Percentiles rank a stretch among this genome's conserved stretches.
Evolutionary conservation across 1,140 invertebrate species (phyloP).

Genomic region (Armadillidium nasatum): DNA sequence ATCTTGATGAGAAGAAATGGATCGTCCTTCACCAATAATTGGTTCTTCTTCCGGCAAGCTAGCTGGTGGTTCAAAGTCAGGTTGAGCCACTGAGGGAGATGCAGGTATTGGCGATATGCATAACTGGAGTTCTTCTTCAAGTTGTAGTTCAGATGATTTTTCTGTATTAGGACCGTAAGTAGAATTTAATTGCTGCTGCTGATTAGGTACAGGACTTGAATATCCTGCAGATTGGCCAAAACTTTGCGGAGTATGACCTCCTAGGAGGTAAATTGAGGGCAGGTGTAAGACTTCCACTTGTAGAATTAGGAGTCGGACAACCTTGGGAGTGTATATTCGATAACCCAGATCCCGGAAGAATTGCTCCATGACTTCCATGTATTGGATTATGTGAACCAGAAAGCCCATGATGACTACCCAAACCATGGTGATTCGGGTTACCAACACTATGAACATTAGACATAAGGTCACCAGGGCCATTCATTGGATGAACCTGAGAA

Average conservation of each 20-base stretch:
- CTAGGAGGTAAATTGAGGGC: conserved; percentile 50
- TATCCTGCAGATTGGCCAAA: conserved; percentile 59
- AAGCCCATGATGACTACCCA: conserved; percentile 12
- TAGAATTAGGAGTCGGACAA: conserved; percentile 40
- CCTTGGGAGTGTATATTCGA: conserved; percentile 26
- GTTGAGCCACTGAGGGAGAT: conserved; percentile 56
- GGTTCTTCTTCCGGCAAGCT: conserved; percentile 55
- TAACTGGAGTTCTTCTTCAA: conserved; percentile 41
- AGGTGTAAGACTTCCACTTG: conserved; percentile 44
- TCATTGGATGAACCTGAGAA: conserved; percentile 17
- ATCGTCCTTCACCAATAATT: conserved; percentile 19
- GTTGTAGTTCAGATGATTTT: conserved; percentile 56
- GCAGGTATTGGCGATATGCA: conserved; percentile 37
- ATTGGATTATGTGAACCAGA: conserved; percentile 13
- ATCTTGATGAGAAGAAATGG: background rate
- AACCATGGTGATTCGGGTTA: conserved; percentile 3
- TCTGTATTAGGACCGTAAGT: conserved; percentile 52
- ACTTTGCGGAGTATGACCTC: conserved; percentile 53
- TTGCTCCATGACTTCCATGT: conserved; percentile 17
- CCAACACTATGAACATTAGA: background rate
- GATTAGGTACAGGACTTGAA: conserved; percentile 33
- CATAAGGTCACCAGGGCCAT: conserved; percentile 2
- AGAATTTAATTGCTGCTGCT: conserved; percentile 17
- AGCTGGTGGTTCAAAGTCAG: conserved; percentile 69
- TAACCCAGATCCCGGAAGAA: conserved; percentile 17